phyloP scores from a whole-genome alignment of 1,140 invertebrate species.

The Adelges cooleyi region DNA sequence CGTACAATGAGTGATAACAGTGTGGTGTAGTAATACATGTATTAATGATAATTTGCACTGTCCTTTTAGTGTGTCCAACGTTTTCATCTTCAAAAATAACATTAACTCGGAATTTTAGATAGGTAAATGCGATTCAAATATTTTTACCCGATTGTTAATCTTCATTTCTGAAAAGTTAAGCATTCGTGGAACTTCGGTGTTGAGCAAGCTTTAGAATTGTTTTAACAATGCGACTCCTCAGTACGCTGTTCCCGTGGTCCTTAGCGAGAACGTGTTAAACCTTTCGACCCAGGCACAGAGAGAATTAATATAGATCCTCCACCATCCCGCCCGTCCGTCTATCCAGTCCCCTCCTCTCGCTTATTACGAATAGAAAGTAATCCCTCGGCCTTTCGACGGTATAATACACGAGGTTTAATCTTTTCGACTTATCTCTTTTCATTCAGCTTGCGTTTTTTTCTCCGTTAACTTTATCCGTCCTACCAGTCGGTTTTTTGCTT shows the following conservation, averaged over 20 bases:
- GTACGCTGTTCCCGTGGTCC: neutral
- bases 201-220: neutral
- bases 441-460: neutral
- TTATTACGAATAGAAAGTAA: neutral
- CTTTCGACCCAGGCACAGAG: neutral
- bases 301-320: neutral
- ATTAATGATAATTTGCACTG: too few relatives aligned
- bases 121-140: too few relatives aligned
- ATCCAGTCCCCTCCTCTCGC: neutral
- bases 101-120: too few relatives aligned
- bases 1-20: too few relatives aligned
- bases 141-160: neutral
- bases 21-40: too few relatives aligned
- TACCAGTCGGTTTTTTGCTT: neutral
- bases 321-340: neutral
- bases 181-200: too few relatives aligned
- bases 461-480: neutral
- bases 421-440: conserved; percentile 7
- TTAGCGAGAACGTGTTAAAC: conserved; percentile 14
- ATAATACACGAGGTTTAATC: neutral
- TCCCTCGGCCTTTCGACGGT: neutral
- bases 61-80: too few relatives aligned
- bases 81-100: too few relatives aligned
- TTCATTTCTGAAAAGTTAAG: neutral
- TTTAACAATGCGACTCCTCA: neutral